Evolutionary conservation across 2,888 invertebrate genomes (phyloP), one percentile per base, ranked within the genome.

Genomic region (Parnassius orleans): DNA sequence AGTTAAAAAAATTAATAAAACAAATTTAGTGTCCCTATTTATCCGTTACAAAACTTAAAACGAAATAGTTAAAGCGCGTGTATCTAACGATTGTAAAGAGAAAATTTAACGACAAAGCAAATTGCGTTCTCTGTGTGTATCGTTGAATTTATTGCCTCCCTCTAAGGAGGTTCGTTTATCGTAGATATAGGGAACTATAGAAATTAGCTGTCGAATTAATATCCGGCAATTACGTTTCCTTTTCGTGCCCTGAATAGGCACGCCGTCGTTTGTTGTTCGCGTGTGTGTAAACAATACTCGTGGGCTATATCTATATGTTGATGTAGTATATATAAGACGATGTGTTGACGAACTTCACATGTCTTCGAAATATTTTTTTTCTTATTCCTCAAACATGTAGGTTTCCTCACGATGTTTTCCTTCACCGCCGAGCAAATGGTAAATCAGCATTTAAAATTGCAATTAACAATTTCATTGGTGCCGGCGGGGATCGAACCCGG

Each of bases 181-280:
- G 60, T 65, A 60, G 65, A 67, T 67, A 66, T 66, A 67, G 65
- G 61, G 70, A 74, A 74, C 76, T 75, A 74, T 72, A 75, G 74
- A 76, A 78, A 78, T 78, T 78, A 77, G 72, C 75, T 70, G 74
- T 69, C 75, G 77, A 79, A 80, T 79, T 80, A 80, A 81, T 80
- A 75, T 78, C 74, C 74, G 70, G 75, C 79, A 77, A 79, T 80
- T 80, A 78, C 77, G 75, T 79, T 77, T 73, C 72, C 74, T 75
- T 72, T 71, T 68, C 63, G 67, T 58, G 65, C 61, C 57, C 61
- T 53, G 68, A 63, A 64, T 65, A 57, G 62, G 57, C 57, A n/a
- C 46, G 41, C 12, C 11, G 43, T 43, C 46, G 46, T 24, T 33
- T 7, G 14, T 54, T 60, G 48, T 61, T 48, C 14, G 50, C 42